Evolutionary conservation across 1,140 invertebrate species (phyloP).

Genomic region (Sitodiplosis mosellana): DNA sequence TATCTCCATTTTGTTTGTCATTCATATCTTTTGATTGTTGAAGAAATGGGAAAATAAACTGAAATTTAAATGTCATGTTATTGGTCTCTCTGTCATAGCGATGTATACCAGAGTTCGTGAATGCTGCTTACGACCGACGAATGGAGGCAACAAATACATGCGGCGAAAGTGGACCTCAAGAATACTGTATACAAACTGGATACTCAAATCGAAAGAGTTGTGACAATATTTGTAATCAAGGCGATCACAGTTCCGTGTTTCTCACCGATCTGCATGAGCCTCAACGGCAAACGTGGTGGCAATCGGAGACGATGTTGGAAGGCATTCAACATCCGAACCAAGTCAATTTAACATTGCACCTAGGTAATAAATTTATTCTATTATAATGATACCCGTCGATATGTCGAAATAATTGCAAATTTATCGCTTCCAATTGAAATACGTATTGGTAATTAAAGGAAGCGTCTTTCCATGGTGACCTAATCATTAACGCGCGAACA

Average conservation of each 20-base stretch:
- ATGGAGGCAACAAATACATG: conserved; percentile 95
- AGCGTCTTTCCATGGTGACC: background rate
- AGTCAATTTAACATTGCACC: conserved; percentile 80
- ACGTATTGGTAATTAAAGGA: background rate
- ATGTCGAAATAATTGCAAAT: too few species aligned
- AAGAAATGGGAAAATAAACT: too few species aligned
- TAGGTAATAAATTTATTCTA: conserved; percentile 41
- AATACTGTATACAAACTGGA: conserved; percentile 83
- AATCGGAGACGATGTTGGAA: conserved; percentile 92
- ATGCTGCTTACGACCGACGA: conserved; percentile 72
- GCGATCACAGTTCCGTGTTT: conserved; percentile 29
- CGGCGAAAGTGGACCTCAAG: conserved; percentile 51
- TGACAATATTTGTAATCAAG: conserved; percentile 9
- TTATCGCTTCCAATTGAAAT: too few species aligned
- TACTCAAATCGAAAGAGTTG: conserved; percentile 31
- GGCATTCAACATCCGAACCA: conserved; percentile 73
- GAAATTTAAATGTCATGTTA: background rate
- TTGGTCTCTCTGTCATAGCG: conserved; percentile 35
- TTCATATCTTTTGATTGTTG: too few species aligned
- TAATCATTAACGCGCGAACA: background rate
- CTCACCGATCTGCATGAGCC: conserved; percentile 81
- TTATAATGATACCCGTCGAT: too few species aligned
- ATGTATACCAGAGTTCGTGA: conserved; percentile 91
- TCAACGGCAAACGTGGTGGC: conserved; percentile 92
- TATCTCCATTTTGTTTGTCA: too few species aligned